Evolutionary conservation across 2,113 vertebrate genomes (phyloP), one percentile per base, ranked within the genome.

Genomic region (Pimephales promelas): DNA sequence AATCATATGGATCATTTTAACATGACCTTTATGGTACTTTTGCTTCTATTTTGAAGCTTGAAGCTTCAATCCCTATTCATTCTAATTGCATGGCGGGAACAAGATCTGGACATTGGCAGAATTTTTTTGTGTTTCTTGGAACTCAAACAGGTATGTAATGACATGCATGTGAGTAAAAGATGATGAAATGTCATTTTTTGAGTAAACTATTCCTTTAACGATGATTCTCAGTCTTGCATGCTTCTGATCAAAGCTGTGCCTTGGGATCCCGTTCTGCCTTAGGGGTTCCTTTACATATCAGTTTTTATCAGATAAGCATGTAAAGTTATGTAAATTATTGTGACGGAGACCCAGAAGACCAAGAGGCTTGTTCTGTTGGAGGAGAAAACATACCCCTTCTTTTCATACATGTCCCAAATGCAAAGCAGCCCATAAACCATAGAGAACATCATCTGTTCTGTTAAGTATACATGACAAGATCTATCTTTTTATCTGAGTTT

Each of bases 271-370:
- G 40, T 31, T 5, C 20, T 76, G 73, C 28, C 52, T n/a, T 1
- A 3, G 28, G 0, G 13, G 56, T 54, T 75, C 28, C 22, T 7
- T 26, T 72, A 45, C 68, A 72, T 76, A 76, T 76, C 73, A 56
- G 73, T 34, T 76, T 75, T n/a, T 7, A 76, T 76, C 73, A 76
- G 49, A 76, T 56, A 76, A 76, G 49, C 28, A 56, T 76, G 49
- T 56, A 75, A 75, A 77, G 28, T 57, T 57, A 77, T 59, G 74
- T 10, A 77, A 59, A 77, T 77, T 40, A 20, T n/a, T 77, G 52
- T 57, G 20, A 77, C 8, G 2, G 74, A 40, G 52, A 24, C 22
- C 10, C 10, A 77, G 52, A 77, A n/a, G 11, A 24, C 26, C 10
- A 34, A 31, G 31, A 10, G 49, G 4, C n/a, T 28, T 18, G 56